These are phyloP conservation scores for Hemiscyllium ocellatum DNA, from an alignment of 2,113 vertebrate genomes.

Conservation along the genomic window DNA sequence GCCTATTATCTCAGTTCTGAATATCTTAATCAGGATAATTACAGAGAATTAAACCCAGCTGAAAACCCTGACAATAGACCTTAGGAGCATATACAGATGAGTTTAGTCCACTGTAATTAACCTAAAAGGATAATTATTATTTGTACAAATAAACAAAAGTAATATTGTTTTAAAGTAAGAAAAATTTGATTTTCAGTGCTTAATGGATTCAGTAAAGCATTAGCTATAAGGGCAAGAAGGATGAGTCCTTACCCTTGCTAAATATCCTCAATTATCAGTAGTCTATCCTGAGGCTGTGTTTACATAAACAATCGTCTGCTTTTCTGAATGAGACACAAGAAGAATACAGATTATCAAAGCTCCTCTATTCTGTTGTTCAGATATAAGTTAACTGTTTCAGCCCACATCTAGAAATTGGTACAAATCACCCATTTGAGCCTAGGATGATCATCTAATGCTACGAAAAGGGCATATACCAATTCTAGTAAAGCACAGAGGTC, in stretches of 20 bases:
- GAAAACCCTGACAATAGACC: not conserved
- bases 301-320: slow-evolving; percentile 31
- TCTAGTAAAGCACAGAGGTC: not conserved
- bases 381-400: not conserved
- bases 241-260: slow-evolving; percentile 12
- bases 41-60: not conserved
- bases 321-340: slow-evolving; percentile 29
- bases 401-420: not conserved
- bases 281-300: slow-evolving; percentile 32
- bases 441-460: not conserved
- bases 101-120: slow-evolving; percentile 15
- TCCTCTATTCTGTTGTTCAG: slow-evolving; percentile 32
- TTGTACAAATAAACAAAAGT: slow-evolving; percentile 5
- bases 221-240: not conserved
- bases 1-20: slow-evolving; percentile 8
- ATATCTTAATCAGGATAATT: not conserved
- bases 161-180: not conserved
- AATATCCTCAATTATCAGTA: slow-evolving; percentile 11
- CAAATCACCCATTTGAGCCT: not conserved
- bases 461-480: not conserved
- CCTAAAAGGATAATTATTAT: not conserved
- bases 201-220: slow-evolving; percentile 23
- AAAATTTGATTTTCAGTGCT: not conserved
- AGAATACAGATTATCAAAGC: slow-evolving; percentile 26
- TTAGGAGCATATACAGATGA: not conserved